Conservation (phyloP, 2,113 vertebrate species). For the Hippoglossus stenolepis region DNA sequence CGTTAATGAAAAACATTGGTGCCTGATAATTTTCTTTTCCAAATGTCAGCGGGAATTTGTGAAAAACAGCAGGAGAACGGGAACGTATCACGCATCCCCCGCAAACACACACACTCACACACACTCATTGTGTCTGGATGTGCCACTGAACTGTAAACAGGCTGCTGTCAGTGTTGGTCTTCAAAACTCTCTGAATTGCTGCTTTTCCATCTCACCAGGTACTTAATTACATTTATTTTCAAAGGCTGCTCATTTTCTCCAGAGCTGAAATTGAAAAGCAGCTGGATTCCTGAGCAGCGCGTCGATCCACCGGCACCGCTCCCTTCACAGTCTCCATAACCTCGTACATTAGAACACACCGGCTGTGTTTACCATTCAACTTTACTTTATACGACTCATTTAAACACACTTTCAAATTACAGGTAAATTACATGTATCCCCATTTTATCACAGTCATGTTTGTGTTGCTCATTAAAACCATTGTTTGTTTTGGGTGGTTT, state of each 20-base stretch:
- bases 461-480: no score
- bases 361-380: no score
- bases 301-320: no score
- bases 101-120: not conserved
- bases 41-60: not conserved
- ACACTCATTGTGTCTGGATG: not conserved
- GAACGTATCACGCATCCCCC: no score
- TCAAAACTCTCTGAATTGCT: not conserved
- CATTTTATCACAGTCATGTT: no score
- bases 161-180: not conserved
- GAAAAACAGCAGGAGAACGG: not conserved
- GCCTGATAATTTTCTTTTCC: not conserved
- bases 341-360: no score
- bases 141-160: not conserved
- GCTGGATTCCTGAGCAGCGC: no score
- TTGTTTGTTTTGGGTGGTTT: no score
- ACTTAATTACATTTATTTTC: conserved; percentile 27
- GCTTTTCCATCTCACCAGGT: conserved; percentile 14
- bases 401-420: no score
- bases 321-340: no score
- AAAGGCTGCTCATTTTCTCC: not conserved
- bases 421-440: no score
- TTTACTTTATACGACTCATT: no score
- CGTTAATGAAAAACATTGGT: conserved; percentile 5
- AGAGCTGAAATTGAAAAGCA: not conserved